phyloP scores from a whole-genome alignment of 2,888 invertebrate species.

The Heliconius erato region DNA sequence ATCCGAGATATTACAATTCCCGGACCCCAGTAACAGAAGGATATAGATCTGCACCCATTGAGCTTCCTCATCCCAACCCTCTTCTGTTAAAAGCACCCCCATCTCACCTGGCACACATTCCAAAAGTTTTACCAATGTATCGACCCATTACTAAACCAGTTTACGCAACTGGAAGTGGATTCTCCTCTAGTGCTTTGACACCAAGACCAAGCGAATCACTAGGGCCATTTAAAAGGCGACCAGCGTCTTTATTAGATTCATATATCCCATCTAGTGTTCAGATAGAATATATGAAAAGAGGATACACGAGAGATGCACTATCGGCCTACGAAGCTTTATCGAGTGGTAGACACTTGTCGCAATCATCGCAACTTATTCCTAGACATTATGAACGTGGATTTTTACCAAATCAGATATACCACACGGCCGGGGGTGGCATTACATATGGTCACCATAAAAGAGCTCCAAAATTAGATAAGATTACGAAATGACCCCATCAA shows the following conservation, averaged over 20 bases:
- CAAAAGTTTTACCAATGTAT: constrained; percentile 74
- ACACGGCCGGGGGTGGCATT: constrained; percentile 77
- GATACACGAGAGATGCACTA: constrained; percentile 75
- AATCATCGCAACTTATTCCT: constrained; percentile 59
- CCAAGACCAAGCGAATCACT: constrained; percentile 66
- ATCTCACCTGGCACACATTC: constrained; percentile 73
- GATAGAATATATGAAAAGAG: constrained; percentile 79
- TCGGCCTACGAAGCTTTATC: constrained; percentile 78
- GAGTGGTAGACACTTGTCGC: constrained; percentile 66
- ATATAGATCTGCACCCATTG: constrained; percentile 62
- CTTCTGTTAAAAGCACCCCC: constrained; percentile 69
- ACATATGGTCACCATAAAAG: constrained; percentile 80
- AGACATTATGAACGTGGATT: constrained; percentile 79
- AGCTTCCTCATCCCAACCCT: constrained; percentile 74
- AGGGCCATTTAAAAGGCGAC: constrained; percentile 68
- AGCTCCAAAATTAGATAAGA: constrained; percentile 65
- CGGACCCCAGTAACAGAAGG: constrained; percentile 69
- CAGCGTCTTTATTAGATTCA: constrained; percentile 85
- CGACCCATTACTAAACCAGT: constrained; percentile 73
- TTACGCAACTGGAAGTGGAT: constrained; percentile 64
- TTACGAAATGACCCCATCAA: constrained; percentile 56
- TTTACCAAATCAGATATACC: constrained; percentile 82
- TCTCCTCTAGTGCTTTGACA: constrained; percentile 60
- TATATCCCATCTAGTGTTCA: constrained; percentile 87
- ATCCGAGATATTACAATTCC: constrained; percentile 72